These are phyloP conservation scores for Drosophila lacicola DNA, from an alignment of 2,888 invertebrate species.

Conservation along the genomic window DNA sequence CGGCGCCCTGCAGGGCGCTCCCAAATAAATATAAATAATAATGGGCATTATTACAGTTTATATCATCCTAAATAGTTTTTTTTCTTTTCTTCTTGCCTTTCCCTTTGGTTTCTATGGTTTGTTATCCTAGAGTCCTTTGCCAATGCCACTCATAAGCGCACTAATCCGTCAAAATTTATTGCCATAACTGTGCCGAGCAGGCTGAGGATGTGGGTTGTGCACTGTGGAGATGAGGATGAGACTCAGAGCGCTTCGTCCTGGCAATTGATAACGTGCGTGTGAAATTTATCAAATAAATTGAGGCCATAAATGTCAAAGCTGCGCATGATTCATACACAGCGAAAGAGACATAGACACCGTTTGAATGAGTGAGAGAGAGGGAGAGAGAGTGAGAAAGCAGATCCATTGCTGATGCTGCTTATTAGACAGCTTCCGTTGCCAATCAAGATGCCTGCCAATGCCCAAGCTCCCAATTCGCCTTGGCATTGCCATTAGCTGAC, in stretches of 20 bases:
- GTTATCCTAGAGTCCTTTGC: conserved; percentile 43
- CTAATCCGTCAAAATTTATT: conserved; percentile 80
- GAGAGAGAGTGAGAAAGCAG: not conserved
- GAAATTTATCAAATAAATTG: conserved; percentile 83
- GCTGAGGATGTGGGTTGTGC: conserved; percentile 2
- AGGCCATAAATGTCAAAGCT: conserved; percentile 81
- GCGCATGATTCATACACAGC: conserved; percentile 72
- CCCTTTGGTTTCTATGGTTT: conserved; percentile 13
- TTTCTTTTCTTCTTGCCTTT: not conserved
- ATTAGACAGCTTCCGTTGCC: conserved; percentile 66
- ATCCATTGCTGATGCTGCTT: conserved; percentile 41
- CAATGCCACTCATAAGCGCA: conserved; percentile 73
- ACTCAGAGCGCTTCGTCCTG: conserved; percentile 29
- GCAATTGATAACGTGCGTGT: conserved; percentile 82
- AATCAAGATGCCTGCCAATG: conserved; percentile 31
- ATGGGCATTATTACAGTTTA: conserved; percentile 78
- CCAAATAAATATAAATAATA: conserved; percentile 77
- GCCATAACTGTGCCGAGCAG: conserved; percentile 52
- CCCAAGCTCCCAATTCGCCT: conserved; percentile 24
- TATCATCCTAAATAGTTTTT: conserved; percentile 71
- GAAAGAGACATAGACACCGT: not conserved
- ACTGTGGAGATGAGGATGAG: conserved; percentile 2
- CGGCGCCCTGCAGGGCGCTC: conserved; percentile 21
- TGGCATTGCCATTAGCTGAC: conserved; percentile 47
- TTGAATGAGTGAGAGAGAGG: not conserved